Evolutionary conservation across 2,113 vertebrate genomes (phyloP).

Genomic region (Oenanthe oenanthe): DNA sequence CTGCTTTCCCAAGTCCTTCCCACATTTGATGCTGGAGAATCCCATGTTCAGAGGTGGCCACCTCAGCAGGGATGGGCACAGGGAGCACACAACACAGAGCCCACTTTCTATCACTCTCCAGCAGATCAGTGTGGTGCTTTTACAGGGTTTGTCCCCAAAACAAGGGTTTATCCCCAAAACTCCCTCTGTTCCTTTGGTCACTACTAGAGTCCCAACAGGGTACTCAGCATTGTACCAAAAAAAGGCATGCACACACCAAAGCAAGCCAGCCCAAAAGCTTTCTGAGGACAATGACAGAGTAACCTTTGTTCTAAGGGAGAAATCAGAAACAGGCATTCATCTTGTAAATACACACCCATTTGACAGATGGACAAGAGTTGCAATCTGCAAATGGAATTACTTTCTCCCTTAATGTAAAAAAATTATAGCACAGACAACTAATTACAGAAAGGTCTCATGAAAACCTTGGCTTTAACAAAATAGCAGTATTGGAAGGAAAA

Average conservation of each 20-base stretch:
- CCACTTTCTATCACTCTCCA: neutral
- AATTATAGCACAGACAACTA: neutral
- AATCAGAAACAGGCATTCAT: neutral
- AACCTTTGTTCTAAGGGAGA: neutral
- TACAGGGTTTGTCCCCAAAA: neutral
- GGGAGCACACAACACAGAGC: neutral
- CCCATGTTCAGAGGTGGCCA: neutral
- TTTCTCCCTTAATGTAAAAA: neutral
- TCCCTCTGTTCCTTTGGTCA: neutral
- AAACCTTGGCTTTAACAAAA: neutral
- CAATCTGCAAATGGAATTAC: neutral
- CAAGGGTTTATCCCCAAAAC: neutral
- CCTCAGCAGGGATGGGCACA: accelerated
- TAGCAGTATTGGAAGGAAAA: neutral
- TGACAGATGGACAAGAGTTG: neutral
- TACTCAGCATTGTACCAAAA: neutral
- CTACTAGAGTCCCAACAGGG: neutral
- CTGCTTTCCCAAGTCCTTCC: neutral
- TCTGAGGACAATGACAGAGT: neutral
- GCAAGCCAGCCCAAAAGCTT: neutral
- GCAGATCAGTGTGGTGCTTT: neutral
- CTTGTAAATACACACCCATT: neutral
- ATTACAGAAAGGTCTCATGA: neutral
- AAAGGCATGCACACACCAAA: neutral
- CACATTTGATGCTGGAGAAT: neutral